Conservation (phyloP, 2,113 vertebrate species). For the Limnothrissa miodon region DNA sequence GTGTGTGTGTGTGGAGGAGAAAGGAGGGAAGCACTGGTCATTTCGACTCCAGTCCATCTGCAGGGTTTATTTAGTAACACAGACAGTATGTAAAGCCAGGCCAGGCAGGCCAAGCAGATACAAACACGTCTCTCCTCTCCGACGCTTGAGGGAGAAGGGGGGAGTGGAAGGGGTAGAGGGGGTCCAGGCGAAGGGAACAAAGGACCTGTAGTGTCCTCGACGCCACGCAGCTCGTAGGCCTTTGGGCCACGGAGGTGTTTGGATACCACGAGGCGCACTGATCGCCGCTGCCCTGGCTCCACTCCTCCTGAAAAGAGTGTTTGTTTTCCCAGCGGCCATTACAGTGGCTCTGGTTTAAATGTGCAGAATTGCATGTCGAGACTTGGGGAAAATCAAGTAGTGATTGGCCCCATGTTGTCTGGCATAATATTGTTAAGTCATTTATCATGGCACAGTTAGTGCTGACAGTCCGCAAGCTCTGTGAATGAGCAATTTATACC, state of each 20-base stretch:
- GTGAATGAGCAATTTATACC: conserved; percentile 32
- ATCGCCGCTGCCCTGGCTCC: conserved; percentile 17
- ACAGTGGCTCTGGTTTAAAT: conserved; percentile 46
- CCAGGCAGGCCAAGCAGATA: conserved; percentile 17
- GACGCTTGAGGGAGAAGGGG: neutral
- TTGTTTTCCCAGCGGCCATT: conserved; percentile 49
- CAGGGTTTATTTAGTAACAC: conserved; percentile 80
- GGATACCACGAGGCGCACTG: neutral
- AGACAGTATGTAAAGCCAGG: conserved; percentile 56
- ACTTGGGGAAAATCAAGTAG: conserved; percentile 55
- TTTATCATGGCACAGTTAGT: conserved; percentile 52
- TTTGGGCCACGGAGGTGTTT: conserved; percentile 8
- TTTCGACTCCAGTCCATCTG: conserved; percentile 61
- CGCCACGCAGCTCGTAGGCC: neutral
- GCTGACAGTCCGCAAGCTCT: conserved; percentile 31
- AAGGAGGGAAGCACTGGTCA: conserved; percentile 12
- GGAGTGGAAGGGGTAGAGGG: neutral
- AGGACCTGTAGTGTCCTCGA: conserved; percentile 8
- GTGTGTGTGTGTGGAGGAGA: conserved; percentile 32
- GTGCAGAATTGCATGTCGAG: conserved; percentile 46
- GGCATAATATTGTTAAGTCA: conserved; percentile 61
- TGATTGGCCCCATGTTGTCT: conserved; percentile 61
- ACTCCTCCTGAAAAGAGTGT: conserved; percentile 53
- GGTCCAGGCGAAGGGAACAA: neutral
- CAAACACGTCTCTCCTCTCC: conserved; percentile 13